phyloP scores from a whole-genome alignment of 1,140 invertebrate genomes.

The Oryzaephilus surinamensis region DNA sequence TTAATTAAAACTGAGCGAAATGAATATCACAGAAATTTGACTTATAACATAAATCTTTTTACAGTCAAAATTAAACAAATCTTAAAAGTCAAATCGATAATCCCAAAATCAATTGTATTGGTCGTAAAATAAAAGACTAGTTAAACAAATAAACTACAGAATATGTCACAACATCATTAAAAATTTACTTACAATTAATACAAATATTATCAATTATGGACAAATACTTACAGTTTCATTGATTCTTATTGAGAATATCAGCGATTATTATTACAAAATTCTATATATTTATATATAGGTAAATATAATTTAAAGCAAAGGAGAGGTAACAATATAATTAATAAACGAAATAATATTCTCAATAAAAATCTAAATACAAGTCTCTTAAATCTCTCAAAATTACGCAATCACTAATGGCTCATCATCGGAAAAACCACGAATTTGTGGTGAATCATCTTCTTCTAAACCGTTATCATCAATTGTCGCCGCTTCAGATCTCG shows the following conservation, averaged over 20 bases:
- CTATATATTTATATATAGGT: no score
- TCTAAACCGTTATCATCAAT: slow-evolving; percentile 67
- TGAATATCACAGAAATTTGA: slow-evolving; percentile 29
- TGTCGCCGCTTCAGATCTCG: slow-evolving; percentile 71
- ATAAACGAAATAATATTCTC: slow-evolving; percentile 1
- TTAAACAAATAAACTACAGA: slow-evolving; percentile 14
- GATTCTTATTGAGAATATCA: slow-evolving; percentile 3
- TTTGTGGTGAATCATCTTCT: slow-evolving; percentile 78
- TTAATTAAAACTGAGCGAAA: slow-evolving; percentile 21
- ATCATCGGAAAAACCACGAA: slow-evolving; percentile 85
- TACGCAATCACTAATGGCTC: slow-evolving; percentile 86
- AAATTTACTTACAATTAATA: slow-evolving; percentile 10
- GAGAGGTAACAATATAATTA: background rate
- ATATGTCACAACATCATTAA: slow-evolving; percentile 15
- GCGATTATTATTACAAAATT: background rate
- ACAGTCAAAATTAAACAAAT: slow-evolving; percentile 17
- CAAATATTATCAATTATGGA: slow-evolving; percentile 10
- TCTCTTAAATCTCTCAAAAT: slow-evolving; percentile 4
- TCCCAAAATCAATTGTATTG: slow-evolving; percentile 2
- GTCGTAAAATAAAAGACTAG: slow-evolving; percentile 6
- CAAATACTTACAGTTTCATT: slow-evolving; percentile 20
- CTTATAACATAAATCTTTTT: no score
- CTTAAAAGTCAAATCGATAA: slow-evolving; percentile 1
- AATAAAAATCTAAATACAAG: slow-evolving; percentile 1
- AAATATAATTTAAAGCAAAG: background rate